phyloP scores from a whole-genome alignment of 2,113 vertebrate species.

The Ancistrus triradiatus region DNA sequence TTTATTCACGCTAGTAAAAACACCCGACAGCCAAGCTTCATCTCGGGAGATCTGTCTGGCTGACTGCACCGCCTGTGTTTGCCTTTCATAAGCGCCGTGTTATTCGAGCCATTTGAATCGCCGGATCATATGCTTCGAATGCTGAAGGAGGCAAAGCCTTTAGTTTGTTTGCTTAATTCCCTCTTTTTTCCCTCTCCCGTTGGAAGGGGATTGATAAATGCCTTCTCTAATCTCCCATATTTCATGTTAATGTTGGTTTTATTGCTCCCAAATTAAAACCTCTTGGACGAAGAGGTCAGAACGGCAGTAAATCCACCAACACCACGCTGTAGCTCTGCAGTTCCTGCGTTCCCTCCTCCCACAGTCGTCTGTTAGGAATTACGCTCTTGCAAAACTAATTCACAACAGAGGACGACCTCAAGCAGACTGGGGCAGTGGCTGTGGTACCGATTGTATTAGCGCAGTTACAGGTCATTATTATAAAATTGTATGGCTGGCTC shows the following conservation, averaged over 20 bases:
- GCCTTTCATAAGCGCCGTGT: slow-evolving; percentile 67
- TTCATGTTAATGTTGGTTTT: slow-evolving; percentile 60
- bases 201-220: slow-evolving; percentile 48
- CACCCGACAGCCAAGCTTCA: neutral
- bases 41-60: slow-evolving; percentile 61
- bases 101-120: slow-evolving; percentile 57
- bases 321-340: slow-evolving; percentile 24
- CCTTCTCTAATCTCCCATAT: slow-evolving; percentile 54
- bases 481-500: too few species aligned
- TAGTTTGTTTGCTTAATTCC: slow-evolving; percentile 21
- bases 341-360: neutral
- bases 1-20: slow-evolving; percentile 8
- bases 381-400: slow-evolving; percentile 8
- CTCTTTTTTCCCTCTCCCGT: slow-evolving; percentile 2
- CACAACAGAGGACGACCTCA: neutral
- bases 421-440: too few species aligned
- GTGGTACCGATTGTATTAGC: too few species aligned
- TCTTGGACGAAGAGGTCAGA: slow-evolving; percentile 54
- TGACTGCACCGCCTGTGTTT: slow-evolving; percentile 65
- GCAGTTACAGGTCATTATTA: too few species aligned
- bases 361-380: too few species aligned
- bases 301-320: slow-evolving; percentile 55
- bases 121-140: slow-evolving; percentile 57
- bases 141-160: slow-evolving; percentile 12
- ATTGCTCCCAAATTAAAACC: slow-evolving; percentile 63